Percentiles rank a stretch among this genome's conserved stretches.
These are phyloP conservation scores for Myiotriccus ornatus DNA, from an alignment of 2,797 vertebrate species.

Conservation along the genomic window DNA sequence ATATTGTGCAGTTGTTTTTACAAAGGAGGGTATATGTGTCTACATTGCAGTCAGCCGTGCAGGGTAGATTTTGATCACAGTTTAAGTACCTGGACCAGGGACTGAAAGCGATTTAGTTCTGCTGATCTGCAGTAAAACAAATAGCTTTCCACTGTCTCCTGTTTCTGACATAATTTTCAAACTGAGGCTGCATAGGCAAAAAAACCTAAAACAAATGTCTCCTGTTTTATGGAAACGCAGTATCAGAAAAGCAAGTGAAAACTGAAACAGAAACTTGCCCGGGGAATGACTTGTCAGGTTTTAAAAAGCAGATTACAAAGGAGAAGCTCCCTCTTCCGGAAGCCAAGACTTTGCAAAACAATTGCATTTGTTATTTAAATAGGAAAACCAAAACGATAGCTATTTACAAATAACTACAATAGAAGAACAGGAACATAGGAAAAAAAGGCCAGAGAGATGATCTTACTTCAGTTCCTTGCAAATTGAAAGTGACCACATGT, in stretches of 20 bases:
- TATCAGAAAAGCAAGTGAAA: neutral
- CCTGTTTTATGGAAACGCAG: neutral
- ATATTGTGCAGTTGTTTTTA: neutral
- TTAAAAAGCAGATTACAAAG: neutral
- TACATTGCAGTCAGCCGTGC: neutral
- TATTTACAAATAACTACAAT: neutral
- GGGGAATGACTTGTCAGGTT: neutral
- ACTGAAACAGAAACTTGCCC: conserved; percentile 15
- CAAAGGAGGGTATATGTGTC: neutral
- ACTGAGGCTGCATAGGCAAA: neutral
- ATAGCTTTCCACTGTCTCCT: neutral
- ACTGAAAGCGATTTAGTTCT: neutral
- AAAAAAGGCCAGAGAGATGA: neutral
- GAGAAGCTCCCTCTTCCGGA: neutral
- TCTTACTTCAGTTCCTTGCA: neutral
- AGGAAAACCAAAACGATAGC: neutral
- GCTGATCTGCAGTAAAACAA: neutral
- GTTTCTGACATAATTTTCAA: neutral
- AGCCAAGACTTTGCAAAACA: neutral
- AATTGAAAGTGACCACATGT: neutral
- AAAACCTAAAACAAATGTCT: neutral
- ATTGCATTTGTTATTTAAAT: neutral
- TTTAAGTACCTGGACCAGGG: neutral
- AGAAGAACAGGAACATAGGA: neutral
- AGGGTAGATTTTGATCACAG: neutral